Base-by-base conservation (phyloP, 2,113 vertebrate species). In the Struthidea cinerea region DNA sequence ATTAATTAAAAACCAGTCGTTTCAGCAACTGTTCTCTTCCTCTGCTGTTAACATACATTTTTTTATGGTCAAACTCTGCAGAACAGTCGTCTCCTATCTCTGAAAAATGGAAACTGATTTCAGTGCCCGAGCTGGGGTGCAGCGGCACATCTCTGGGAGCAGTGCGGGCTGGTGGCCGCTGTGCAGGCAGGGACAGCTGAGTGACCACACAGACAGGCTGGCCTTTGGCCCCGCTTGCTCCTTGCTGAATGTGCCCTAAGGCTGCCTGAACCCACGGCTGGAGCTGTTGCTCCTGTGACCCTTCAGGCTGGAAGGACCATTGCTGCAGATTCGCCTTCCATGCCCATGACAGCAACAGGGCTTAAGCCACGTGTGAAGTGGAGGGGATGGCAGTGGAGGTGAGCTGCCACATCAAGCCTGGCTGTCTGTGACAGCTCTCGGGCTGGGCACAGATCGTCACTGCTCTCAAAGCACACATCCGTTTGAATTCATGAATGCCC, bases 1-100 rank as follows among this genome's bases (percentile, higher is more conserved):
- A 21, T 84, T 93, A 92, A 87, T 94, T 92, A 81, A 94, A 81
- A 84, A 84, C 63, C 68, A 49, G 12, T 83, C 77, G 30, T 84
- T 89, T 77, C 68, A 81, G 50, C 32, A 67, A 18, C 21, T 37
- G 7, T 49, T 86, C n/a, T 84, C 27, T 79, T 86, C 15, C 47
- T 42, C 35, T 82, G 57, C 67, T 70, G 37, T 53, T 93, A 68
- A 30, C 8, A 5, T 16, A 6, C 1, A 1, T 39, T 19, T 39
- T 41, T 73, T 59, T 75, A 53, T 85, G 63, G 65, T 33, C 22
- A 57, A 4, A 19, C 30, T 55, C 56, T 37, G 0, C 2, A 30
- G 41, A 35, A 2, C 22, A 37, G 30, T 6, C 9, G 14, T 52
- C 5, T 63, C 1, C 3, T 23, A 1, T 3, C 27, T 21, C 13